phyloP scores from a whole-genome alignment of 2,888 invertebrate species.

The Oxystoma pomonae region DNA sequence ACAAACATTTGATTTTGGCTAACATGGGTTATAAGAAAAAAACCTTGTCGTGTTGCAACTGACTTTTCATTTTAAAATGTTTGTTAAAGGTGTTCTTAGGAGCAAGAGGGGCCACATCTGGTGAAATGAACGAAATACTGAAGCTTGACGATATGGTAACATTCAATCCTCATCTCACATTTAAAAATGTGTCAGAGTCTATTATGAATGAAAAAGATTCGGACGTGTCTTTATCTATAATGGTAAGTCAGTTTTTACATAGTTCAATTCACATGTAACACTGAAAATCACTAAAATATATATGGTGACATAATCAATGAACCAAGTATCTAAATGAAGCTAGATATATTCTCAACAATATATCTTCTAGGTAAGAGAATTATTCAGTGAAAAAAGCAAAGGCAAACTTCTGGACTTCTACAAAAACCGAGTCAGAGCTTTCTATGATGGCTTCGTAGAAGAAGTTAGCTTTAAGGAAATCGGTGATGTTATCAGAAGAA shows the following conservation, averaged over 20 bases:
- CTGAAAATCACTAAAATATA: too few species aligned
- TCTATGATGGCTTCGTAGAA: constrained; percentile 83
- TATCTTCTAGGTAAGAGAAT: constrained; percentile 56
- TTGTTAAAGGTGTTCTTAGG: constrained; percentile 63
- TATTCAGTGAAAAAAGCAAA: constrained; percentile 77
- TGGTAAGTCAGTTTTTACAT: too few species aligned
- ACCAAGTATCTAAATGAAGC: too few species aligned
- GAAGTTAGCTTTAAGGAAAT: constrained; percentile 80
- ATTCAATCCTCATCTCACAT: constrained; percentile 83
- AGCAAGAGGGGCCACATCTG: constrained; percentile 80
- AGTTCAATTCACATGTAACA: too few species aligned
- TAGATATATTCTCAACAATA: too few species aligned
- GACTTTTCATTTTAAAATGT: too few species aligned
- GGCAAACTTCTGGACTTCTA: constrained; percentile 81
- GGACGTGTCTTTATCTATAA: constrained; percentile 76
- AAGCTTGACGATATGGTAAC: constrained; percentile 84
- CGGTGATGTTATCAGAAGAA: constrained; percentile 74
- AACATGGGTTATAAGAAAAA: too few species aligned
- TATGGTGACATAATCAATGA: too few species aligned
- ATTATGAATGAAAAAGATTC: constrained; percentile 61
- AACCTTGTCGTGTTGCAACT: too few species aligned
- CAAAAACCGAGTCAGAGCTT: constrained; percentile 81
- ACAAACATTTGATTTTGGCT: too few species aligned
- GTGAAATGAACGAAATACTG: constrained; percentile 85
- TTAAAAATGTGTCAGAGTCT: constrained; percentile 81